phyloP scores from a whole-genome alignment of 1,140 invertebrate species.

The Drosophila malerkotliana region DNA sequence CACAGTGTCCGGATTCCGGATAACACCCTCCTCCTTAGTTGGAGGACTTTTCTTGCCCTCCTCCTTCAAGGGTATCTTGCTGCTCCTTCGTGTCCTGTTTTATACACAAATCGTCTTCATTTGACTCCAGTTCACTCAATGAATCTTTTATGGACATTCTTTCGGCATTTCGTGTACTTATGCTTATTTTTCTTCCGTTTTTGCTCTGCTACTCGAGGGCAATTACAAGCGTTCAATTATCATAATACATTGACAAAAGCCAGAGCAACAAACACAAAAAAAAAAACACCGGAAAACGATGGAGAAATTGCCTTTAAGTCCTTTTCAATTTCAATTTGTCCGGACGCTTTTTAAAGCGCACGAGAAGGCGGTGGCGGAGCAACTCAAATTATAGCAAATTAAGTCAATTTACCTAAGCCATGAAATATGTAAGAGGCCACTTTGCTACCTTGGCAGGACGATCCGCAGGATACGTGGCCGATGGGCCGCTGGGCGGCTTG shows the following conservation, averaged over 20 bases:
- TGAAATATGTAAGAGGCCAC: slow-evolving; percentile 73
- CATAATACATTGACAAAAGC: slow-evolving; percentile 77
- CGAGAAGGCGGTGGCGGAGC: slow-evolving; percentile 19
- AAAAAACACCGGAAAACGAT: slow-evolving; percentile 4
- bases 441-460: slow-evolving; percentile 32
- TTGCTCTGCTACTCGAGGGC: slow-evolving; percentile 64
- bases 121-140: slow-evolving; percentile 61
- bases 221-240: slow-evolving; percentile 83
- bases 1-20: slow-evolving; percentile 16
- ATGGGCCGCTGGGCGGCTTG: background rate
- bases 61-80: background rate
- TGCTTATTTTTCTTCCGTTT: slow-evolving; percentile 12
- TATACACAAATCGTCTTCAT: slow-evolving; percentile 71
- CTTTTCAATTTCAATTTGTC: slow-evolving; percentile 62
- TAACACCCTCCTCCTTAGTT: background rate
- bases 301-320: slow-evolving; percentile 47
- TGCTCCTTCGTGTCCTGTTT: slow-evolving; percentile 42
- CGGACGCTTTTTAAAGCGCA: slow-evolving; percentile 62
- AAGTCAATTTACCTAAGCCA: slow-evolving; percentile 78
- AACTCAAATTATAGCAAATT: slow-evolving; percentile 73
- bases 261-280: slow-evolving; percentile 24
- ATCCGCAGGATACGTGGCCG: slow-evolving; percentile 19
- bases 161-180: slow-evolving; percentile 24
- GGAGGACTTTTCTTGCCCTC: background rate
- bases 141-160: slow-evolving; percentile 71